phyloP scores from a whole-genome alignment of 2,797 vertebrate genomes.

The Spea hammondii region DNA sequence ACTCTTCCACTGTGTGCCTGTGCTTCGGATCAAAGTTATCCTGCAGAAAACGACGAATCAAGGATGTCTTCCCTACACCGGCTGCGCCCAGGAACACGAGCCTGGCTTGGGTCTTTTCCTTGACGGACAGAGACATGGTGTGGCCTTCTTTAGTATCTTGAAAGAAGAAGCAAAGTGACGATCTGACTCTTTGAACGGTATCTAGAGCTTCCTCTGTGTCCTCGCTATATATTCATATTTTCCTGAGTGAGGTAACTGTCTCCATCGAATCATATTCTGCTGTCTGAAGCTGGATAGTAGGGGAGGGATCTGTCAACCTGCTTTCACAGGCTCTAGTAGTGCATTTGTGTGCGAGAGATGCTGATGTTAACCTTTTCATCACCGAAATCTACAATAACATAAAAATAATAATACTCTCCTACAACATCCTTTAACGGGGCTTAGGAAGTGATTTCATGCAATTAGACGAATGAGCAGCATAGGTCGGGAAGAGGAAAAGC shows the following conservation, averaged over 20 bases:
- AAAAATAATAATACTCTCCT: no score
- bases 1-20: slow-evolving; percentile 83
- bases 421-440: no score
- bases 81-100: slow-evolving; percentile 87
- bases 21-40: slow-evolving; percentile 87
- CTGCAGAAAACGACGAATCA: slow-evolving; percentile 84
- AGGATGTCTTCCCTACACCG: slow-evolving; percentile 84
- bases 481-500: no score
- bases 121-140: slow-evolving; percentile 74
- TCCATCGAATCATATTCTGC: slow-evolving; percentile 59
- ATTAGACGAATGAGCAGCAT: no score
- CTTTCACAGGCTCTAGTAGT: neutral
- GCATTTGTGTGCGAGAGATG: slow-evolving; percentile 19
- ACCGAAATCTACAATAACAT: neutral
- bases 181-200: slow-evolving; percentile 23
- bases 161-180: slow-evolving; percentile 5
- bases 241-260: slow-evolving; percentile 55
- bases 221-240: slow-evolving; percentile 58
- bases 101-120: slow-evolving; percentile 83
- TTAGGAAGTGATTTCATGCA: no score
- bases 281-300: slow-evolving; percentile 16
- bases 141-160: neutral
- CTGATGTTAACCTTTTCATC: slow-evolving; percentile 31
- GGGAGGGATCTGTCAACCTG: slow-evolving; percentile 33
- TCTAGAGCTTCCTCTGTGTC: slow-evolving; percentile 52